These are phyloP conservation scores for Standfussiana lucernea DNA, from an alignment of 2,888 invertebrate species.

Conservation along the genomic window DNA sequence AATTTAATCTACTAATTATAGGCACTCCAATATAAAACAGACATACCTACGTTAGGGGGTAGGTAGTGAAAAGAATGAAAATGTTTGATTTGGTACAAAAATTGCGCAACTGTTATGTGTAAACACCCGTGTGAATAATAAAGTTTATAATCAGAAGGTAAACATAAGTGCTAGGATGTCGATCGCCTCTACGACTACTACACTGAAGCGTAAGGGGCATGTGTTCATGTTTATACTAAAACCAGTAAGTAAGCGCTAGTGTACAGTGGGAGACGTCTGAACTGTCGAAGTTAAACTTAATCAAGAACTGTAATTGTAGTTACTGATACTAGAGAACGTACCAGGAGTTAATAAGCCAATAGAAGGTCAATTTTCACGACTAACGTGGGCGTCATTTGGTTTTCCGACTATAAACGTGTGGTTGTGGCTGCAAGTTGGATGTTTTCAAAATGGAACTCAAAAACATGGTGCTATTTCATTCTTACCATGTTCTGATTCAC, in stretches of 20 bases:
- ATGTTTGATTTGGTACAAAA: no score
- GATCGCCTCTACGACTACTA: no score
- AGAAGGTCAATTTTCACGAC: not conserved
- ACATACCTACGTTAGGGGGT: no score
- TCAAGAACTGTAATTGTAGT: not conserved
- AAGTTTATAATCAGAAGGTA: no score
- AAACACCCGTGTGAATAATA: no score
- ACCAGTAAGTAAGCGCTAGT: not conserved
- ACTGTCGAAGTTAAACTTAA: not conserved
- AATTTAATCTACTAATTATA: no score
- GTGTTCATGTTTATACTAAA: not conserved
- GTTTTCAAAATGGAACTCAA: not conserved
- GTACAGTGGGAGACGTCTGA: no score
- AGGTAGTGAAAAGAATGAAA: no score
- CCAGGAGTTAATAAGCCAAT: not conserved
- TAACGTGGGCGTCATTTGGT: not conserved
- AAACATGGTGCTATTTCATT: not conserved
- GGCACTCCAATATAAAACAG: no score
- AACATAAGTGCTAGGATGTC: no score
- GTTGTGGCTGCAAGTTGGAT: not conserved
- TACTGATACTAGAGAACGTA: not conserved
- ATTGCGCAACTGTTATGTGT: no score
- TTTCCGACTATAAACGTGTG: not conserved
- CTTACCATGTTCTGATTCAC: not conserved
- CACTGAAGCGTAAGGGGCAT: no score